phyloP scores from a whole-genome alignment of 2,888 invertebrate species.

The Catocala sponsa region DNA sequence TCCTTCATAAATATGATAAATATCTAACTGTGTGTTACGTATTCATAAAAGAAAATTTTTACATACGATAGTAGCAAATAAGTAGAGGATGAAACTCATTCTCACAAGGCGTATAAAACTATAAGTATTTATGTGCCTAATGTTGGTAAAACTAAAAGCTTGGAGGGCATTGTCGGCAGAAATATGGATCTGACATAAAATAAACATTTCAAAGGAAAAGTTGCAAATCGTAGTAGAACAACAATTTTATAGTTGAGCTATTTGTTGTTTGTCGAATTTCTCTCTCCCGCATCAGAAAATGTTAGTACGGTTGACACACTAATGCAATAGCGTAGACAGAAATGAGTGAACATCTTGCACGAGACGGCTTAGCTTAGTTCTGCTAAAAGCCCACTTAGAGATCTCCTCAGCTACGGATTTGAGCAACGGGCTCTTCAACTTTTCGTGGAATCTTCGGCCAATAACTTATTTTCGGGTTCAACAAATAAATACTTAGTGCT shows the following conservation, averaged over 20 bases:
- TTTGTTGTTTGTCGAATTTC: constrained; percentile 34
- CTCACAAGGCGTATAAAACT: constrained; percentile 21
- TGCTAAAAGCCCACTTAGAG: constrained; percentile 87
- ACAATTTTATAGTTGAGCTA: constrained; percentile 24
- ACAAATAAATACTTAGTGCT: constrained; percentile 48
- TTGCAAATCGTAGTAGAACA: constrained; percentile 15
- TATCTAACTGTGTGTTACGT: constrained; percentile 50
- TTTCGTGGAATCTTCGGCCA: constrained; percentile 76
- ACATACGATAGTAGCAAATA: constrained; percentile 37
- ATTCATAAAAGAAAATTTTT: constrained; percentile 54
- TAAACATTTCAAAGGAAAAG: constrained; percentile 15
- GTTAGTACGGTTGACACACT: constrained; percentile 48
- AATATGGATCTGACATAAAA: constrained; percentile 1
- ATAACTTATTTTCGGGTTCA: constrained; percentile 76
- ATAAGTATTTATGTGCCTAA: constrained; percentile 12
- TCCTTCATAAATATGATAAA: constrained; percentile 57
- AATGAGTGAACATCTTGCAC: constrained; percentile 82
- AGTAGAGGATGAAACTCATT: constrained; percentile 33
- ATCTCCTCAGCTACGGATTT: constrained; percentile 83
- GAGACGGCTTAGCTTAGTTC: constrained; percentile 84
- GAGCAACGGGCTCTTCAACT: constrained; percentile 77
- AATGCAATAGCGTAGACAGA: constrained; percentile 78
- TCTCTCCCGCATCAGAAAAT: constrained; percentile 30
- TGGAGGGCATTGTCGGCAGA: constrained; percentile 9
- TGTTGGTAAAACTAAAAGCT: constrained; percentile 11